Evolutionary conservation across 2,888 invertebrate species (phyloP).

Genomic region (Zeuzera pyrina): DNA sequence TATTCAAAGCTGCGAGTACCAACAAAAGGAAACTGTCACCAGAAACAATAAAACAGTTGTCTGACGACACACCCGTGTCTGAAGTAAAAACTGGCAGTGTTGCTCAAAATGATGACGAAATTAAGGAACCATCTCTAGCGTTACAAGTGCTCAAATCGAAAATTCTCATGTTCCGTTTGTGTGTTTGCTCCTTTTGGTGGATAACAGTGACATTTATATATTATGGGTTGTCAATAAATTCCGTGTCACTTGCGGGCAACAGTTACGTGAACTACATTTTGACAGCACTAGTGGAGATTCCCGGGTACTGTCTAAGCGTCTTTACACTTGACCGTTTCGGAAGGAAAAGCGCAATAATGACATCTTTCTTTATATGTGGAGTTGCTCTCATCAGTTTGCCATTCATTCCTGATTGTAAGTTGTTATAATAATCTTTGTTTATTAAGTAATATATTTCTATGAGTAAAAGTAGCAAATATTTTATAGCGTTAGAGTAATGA

Average conservation of each 20-base stretch:
- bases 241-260: conserved; percentile 82
- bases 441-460: neutral
- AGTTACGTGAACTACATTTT: conserved; percentile 84
- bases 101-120: conserved; percentile 2
- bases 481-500: neutral
- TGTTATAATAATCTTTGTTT: neutral
- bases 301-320: conserved; percentile 74
- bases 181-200: conserved; percentile 85
- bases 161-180: conserved; percentile 63
- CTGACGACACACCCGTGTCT: conserved; percentile 14
- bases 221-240: conserved; percentile 85
- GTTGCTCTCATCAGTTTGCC: conserved; percentile 71
- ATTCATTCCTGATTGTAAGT: conserved; percentile 70
- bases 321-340: conserved; percentile 73
- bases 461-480: neutral
- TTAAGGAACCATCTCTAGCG: conserved; percentile 19
- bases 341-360: conserved; percentile 70
- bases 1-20: conserved; percentile 58
- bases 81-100: neutral
- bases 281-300: conserved; percentile 76
- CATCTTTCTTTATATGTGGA: conserved; percentile 73
- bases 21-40: conserved; percentile 53
- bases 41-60: conserved; percentile 31
- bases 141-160: conserved; percentile 63
- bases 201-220: conserved; percentile 85